Percentiles rank a stretch among this genome's conserved stretches.
phyloP scores from a whole-genome alignment of 2,888 invertebrate genomes.

The Hirtodrosophila confusa region DNA sequence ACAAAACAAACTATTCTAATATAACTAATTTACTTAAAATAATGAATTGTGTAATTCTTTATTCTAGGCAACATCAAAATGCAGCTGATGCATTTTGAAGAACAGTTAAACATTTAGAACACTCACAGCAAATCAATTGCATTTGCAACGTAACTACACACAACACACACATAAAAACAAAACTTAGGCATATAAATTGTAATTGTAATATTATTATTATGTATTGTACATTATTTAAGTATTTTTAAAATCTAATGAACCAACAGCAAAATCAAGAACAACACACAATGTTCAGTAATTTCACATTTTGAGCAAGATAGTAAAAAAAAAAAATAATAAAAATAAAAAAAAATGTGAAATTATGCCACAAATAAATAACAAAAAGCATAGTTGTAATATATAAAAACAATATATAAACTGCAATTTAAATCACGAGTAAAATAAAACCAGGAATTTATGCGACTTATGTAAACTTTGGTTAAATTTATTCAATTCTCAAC shows the following conservation, averaged over 20 bases:
- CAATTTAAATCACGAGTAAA: constrained; percentile 44
- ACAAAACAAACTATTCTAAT: constrained; percentile 27
- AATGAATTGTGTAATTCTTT: constrained; percentile 43
- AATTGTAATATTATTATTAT: constrained; percentile 46
- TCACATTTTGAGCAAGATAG: constrained; percentile 19
- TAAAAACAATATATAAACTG: constrained; percentile 45
- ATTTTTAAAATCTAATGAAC: constrained; percentile 47
- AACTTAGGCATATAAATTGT: constrained; percentile 31
- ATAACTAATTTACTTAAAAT: constrained; percentile 30
- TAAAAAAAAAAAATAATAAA: neutral
- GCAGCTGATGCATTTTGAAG: constrained; percentile 53
- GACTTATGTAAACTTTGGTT: constrained; percentile 41
- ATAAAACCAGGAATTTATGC: constrained; percentile 42
- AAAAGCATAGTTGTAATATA: constrained; percentile 44
- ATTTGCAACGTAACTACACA: constrained; percentile 19
- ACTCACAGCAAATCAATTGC: constrained; percentile 26
- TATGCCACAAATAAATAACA: constrained; percentile 36
- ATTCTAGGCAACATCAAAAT: constrained; percentile 45
- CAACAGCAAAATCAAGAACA: constrained; percentile 20
- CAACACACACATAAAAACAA: constrained; percentile 11
- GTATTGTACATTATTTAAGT: constrained; percentile 63
- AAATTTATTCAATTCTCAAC: neutral
- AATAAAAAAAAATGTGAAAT: constrained; percentile 8
- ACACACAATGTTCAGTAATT: constrained; percentile 34
- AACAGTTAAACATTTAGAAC: constrained; percentile 30